Base-by-base conservation (phyloP, 2,113 vertebrate genomes). In the Caracal caracal region DNA sequence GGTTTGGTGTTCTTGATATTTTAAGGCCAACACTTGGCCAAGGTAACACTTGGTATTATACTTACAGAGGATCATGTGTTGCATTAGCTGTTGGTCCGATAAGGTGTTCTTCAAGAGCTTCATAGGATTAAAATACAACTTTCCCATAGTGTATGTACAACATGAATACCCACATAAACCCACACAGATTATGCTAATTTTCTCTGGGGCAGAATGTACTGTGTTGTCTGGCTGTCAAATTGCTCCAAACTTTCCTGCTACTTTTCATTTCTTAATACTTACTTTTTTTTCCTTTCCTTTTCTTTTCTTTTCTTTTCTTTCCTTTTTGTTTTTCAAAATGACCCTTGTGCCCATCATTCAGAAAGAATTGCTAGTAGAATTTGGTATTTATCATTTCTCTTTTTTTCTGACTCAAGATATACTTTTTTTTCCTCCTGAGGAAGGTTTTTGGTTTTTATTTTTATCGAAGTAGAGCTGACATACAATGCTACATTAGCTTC, bases 281-380 rank as follows among this genome's bases (percentile, higher is more conserved):
- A 19, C 83, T 40, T 84, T 0, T 37, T 6, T 4, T 5, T 19
- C 11, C 37, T 61, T 83, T 84, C 0, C 33, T 8, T 4, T 5
- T 22, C 13, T 35, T 59, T 83, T 35, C 28, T 24, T 24, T 24
- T 5, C 51, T 53, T 26, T 65, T 53, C 15, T 15, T 53, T 53
- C 4, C 51, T 59, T 59, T 66, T 78, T 49, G 49, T 33, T 49
- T 16, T 47, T 26, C 5, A 5, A 66, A 88, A 71, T 85, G 3
- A 53, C 2, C 28, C n/a, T 35, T 94, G 13, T 82, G 37, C 11
- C 19, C 16, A 92, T 66, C 43, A 90, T 56, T 35, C 59, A 95
- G 82, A 75, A 82, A 87, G 70, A 80, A 92, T 1, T 63, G 33
- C 33, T 70, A 12, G 59, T 12, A 90, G 76, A 33, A 86, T 86